phyloP scores from a whole-genome alignment of 2,888 invertebrate genomes.

The Parasteatoda lunata region DNA sequence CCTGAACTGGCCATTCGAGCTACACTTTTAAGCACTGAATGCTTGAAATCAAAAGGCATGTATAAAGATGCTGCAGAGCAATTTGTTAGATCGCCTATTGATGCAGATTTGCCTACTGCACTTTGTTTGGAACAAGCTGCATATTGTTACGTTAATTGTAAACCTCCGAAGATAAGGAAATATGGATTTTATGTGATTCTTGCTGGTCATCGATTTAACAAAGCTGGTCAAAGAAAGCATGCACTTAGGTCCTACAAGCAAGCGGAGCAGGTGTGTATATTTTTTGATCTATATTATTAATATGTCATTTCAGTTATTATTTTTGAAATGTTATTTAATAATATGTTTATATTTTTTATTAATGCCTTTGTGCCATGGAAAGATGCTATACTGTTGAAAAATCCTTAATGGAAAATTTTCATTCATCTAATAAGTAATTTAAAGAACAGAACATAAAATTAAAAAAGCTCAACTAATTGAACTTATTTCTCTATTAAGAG shows the following conservation, averaged over 20 bases:
- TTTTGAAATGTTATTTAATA: too few relatives aligned
- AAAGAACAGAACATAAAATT: too few relatives aligned
- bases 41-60: conserved; percentile 84
- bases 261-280: conserved; percentile 85
- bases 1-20: conserved; percentile 94
- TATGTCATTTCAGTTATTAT: not conserved
- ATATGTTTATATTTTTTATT: too few relatives aligned
- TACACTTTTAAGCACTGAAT: conserved; percentile 90
- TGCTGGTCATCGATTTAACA: conserved; percentile 95
- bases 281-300: not conserved
- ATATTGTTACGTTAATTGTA: conserved; percentile 85
- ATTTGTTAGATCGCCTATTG: conserved; percentile 94
- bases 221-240: conserved; percentile 93
- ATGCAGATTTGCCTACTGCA: conserved; percentile 96
- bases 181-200: conserved; percentile 97
- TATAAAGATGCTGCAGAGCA: conserved; percentile 96
- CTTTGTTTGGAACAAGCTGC: conserved; percentile 95
- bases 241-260: conserved; percentile 93
- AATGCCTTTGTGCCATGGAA: too few relatives aligned
- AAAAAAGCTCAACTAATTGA: too few relatives aligned
- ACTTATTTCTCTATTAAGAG: too few relatives aligned
- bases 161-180: conserved; percentile 82
- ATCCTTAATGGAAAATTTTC: too few relatives aligned
- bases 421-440: too few relatives aligned
- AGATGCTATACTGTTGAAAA: too few relatives aligned